Evolutionary conservation across 2,797 vertebrate genomes (phyloP).

Genomic region (Sebastes itinus): DNA sequence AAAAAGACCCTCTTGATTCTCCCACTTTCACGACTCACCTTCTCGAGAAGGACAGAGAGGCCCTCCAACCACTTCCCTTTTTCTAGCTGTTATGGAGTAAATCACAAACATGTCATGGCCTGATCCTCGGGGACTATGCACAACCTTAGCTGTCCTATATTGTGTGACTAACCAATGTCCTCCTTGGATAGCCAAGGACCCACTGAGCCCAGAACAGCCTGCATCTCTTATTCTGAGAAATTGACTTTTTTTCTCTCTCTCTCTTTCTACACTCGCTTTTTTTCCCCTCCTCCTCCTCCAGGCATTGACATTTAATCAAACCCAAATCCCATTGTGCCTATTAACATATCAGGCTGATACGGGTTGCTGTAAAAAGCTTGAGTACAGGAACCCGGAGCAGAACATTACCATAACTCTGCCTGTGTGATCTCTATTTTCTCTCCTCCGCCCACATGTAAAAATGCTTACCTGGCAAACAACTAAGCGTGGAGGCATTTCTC

Average conservation of each 20-base stretch:
- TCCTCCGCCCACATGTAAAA: slow-evolving; percentile 66
- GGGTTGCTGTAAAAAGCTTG: slow-evolving; percentile 74
- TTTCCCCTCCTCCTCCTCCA: slow-evolving; percentile 40
- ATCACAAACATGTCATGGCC: slow-evolving; percentile 77
- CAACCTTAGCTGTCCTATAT: slow-evolving; percentile 68
- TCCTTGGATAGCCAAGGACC: slow-evolving; percentile 66
- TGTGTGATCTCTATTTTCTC: slow-evolving; percentile 72
- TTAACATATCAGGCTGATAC: slow-evolving; percentile 80
- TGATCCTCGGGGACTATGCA: slow-evolving; percentile 64
- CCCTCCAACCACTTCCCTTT: slow-evolving; percentile 72
- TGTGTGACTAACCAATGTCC: slow-evolving; percentile 61
- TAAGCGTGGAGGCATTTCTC: slow-evolving; percentile 43
- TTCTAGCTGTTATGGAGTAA: slow-evolving; percentile 72
- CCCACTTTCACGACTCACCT: slow-evolving; percentile 59
- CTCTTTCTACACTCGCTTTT: slow-evolving; percentile 21
- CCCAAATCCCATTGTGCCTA: slow-evolving; percentile 79
- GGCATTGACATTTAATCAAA: slow-evolving; percentile 84
- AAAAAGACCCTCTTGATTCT: slow-evolving; percentile 41
- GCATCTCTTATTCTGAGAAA: slow-evolving; percentile 65
- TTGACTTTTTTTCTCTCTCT: slow-evolving; percentile 21
- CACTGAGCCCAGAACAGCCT: slow-evolving; percentile 43
- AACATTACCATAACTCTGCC: slow-evolving; percentile 79
- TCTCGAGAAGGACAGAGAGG: slow-evolving; percentile 65
- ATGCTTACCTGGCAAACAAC: slow-evolving; percentile 77
- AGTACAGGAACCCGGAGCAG: slow-evolving; percentile 65